Base-by-base conservation (phyloP, 2,888 invertebrate genomes). In the Sphinx pinastri region DNA sequence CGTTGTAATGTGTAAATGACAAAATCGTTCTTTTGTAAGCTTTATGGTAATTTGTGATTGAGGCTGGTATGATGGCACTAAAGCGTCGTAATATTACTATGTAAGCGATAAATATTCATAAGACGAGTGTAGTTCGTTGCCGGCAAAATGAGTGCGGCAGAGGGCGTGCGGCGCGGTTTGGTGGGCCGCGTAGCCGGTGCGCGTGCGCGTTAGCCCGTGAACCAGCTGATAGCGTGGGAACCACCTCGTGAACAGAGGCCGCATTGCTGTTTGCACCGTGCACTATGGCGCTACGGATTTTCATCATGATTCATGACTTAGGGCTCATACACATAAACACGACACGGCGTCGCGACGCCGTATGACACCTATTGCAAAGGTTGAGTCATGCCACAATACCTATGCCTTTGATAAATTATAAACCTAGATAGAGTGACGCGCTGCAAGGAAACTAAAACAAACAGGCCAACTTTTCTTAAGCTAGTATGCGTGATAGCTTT, bases 141-240 rank as follows among this genome's bases (percentile, higher is more conserved):
- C 13, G 49, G 63, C 14, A 14, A 25, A 54, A 58, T 59, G 58
- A 60, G 52, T 67, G 6, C 52, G 52, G 52, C 51, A 45, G 70
- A 60, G 16, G 51, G 52, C 52, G 16, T 1, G 7, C 16, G 52
- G n/a, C 3, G n/a, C 52, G 10, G 45, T 52, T 38, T 47, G 52
- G 52, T 72, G 78, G 80, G 76, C 87, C 84, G 77, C 79, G 85
- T 83, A 83, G 81, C 84, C 77, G 87, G 80, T 88, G 85, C 82
- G 76, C 82, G 78, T 77, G 84, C 79, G 87, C 89, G 84, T 84
- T 85, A 88, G 80, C 81, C 88, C 92, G 88, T 90, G 82, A 88
- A 87, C 89, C 88, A 90, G 88, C 89, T 90, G 91, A 91, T 91
- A 86, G 83, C 90, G 93, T 93, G 92, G 89, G 92, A 92, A 92